A percentile compares a stretch with the other conserved stretches of the same genome.
Conservation (phyloP, 2,888 invertebrate species). For the Habroteleia sp. region DNA sequence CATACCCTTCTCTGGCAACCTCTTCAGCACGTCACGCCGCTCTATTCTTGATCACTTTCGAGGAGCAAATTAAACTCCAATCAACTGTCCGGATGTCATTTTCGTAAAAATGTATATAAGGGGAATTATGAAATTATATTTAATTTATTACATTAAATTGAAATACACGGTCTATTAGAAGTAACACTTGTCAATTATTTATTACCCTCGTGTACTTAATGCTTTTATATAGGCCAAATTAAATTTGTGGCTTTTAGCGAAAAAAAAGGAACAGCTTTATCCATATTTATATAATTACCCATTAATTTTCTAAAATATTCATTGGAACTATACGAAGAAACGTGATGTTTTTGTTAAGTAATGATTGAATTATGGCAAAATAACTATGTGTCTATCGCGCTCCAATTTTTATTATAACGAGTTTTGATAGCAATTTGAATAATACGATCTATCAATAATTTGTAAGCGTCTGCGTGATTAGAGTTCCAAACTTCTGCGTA, state of each 20-base stretch:
- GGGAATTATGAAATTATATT: neutral
- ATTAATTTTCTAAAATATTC: no score
- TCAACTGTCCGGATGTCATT: slow-evolving; percentile 78
- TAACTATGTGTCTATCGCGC: slow-evolving; percentile 12
- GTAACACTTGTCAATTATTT: neutral
- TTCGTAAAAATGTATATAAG: slow-evolving; percentile 2
- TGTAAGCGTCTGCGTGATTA: slow-evolving; percentile 27
- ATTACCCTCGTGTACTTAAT: no score
- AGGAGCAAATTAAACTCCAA: slow-evolving; percentile 79
- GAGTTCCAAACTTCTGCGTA: slow-evolving; percentile 35
- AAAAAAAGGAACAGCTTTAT: no score
- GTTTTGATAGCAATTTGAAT: slow-evolving; percentile 51
- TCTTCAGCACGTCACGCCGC: slow-evolving; percentile 51
- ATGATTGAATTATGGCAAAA: slow-evolving; percentile 9
- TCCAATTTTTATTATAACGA: no score
- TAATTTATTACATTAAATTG: neutral
- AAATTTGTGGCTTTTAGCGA: no score
- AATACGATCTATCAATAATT: slow-evolving; percentile 39
- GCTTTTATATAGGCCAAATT: no score
- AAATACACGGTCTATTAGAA: neutral
- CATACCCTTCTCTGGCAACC: slow-evolving; percentile 70
- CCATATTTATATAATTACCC: no score
- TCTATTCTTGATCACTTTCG: slow-evolving; percentile 71
- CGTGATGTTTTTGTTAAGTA: no score
- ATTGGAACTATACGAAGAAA: neutral